Conservation (phyloP, 1,140 invertebrate species). For the Mercenaria mercenaria region DNA sequence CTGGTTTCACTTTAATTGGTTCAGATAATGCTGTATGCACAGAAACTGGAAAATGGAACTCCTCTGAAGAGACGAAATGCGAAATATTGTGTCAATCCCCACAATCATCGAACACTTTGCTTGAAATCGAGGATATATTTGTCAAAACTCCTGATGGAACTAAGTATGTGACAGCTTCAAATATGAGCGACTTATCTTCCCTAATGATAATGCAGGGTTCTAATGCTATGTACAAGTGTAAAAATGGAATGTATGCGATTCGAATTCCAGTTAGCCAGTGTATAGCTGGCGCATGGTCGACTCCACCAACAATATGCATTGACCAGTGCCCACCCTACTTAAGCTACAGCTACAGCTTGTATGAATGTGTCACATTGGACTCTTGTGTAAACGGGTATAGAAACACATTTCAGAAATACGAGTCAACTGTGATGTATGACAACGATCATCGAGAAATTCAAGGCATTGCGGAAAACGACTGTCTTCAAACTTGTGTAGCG, state of each 20-base stretch:
- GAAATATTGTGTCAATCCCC: background rate
- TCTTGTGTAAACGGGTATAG: background rate
- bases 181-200: background rate
- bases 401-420: background rate
- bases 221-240: background rate
- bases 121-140: background rate
- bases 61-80: background rate
- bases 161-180: background rate
- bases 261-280: background rate
- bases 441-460: background rate
- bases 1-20: background rate
- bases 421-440: background rate
- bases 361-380: background rate
- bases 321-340: background rate
- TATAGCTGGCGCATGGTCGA: background rate
- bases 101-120: no score
- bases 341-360: background rate
- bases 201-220: background rate
- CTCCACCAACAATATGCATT: background rate
- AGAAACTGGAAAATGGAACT: background rate
- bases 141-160: background rate
- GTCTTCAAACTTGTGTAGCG: background rate
- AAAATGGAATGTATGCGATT: background rate
- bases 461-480: background rate
- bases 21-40: background rate